phyloP scores from a whole-genome alignment of 2,888 invertebrate genomes.

The Ornithoptera priamus region DNA sequence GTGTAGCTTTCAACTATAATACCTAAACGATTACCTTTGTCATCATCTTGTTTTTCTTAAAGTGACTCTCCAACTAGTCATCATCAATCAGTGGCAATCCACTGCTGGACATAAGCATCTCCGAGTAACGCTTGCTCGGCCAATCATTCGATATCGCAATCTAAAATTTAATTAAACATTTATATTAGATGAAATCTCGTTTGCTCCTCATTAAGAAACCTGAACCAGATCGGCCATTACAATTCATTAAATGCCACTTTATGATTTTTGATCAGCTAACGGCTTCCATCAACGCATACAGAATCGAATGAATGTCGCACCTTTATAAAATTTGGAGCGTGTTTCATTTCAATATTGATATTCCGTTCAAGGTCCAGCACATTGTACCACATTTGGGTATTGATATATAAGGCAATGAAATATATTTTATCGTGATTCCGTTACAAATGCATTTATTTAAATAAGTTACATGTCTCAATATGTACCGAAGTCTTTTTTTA shows the following conservation, averaged over 20 bases:
- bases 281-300: conserved; percentile 53
- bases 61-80: too few relatives aligned
- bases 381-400: conserved; percentile 34
- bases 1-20: not conserved
- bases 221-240: conserved; percentile 39
- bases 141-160: not conserved
- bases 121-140: too few relatives aligned
- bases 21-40: not conserved
- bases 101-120: too few relatives aligned
- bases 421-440: conserved; percentile 27
- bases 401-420: conserved; percentile 31
- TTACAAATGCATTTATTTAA: conserved; percentile 26
- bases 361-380: conserved; percentile 58
- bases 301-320: conserved; percentile 55
- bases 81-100: too few relatives aligned
- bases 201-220: conserved; percentile 39
- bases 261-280: conserved; percentile 63
- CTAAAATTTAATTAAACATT: not conserved
- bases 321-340: conserved; percentile 60
- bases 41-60: too few relatives aligned
- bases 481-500: not conserved
- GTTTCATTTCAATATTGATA: conserved; percentile 63
- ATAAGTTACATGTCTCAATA: conserved; percentile 3
- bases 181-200: conserved; percentile 22
- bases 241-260: conserved; percentile 63